Evolutionary conservation across 2,888 invertebrate species (phyloP).

Genomic region (Drosophila emarginata): DNA sequence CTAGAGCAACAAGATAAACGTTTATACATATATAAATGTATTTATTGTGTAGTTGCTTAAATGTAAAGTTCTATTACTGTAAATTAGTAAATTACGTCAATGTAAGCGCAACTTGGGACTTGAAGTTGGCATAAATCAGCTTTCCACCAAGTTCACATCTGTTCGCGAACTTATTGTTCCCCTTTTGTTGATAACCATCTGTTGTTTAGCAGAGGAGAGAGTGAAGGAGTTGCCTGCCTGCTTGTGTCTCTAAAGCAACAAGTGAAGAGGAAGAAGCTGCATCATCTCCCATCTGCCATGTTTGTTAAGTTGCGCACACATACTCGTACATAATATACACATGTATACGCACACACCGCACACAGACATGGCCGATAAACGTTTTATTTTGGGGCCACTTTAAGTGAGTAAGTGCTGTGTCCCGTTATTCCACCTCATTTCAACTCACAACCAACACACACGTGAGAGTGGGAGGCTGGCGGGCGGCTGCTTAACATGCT

Average conservation of each 20-base stretch:
- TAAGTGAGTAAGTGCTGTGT: slow-evolving; percentile 4
- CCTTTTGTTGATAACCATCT: neutral
- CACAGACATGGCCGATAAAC: slow-evolving; percentile 14
- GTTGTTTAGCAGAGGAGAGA: neutral
- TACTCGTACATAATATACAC: neutral
- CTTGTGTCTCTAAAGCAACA: slow-evolving; percentile 51
- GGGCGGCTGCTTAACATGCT: slow-evolving; percentile 19
- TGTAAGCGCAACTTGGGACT: neutral
- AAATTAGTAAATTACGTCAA: no score
- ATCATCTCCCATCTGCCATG: neutral
- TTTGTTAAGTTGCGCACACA: neutral
- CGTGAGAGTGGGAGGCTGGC: neutral
- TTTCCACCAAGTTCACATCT: neutral
- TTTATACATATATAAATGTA: no score
- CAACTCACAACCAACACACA: slow-evolving; percentile 8
- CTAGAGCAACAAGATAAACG: neutral
- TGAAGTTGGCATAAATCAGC: neutral
- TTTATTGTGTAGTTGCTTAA: no score
- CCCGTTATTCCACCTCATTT: slow-evolving; percentile 38
- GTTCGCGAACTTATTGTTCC: neutral
- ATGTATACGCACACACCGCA: neutral
- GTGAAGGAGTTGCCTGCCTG: slow-evolving; percentile 6
- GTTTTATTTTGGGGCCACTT: slow-evolving; percentile 1
- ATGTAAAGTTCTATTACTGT: no score
- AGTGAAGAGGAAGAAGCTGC: slow-evolving; percentile 32